A percentile compares a stretch with the other conserved stretches of the same genome.
These are phyloP conservation scores for Gasterosteus nipponicus DNA, from an alignment of 2,113 vertebrate genomes.

Conservation along the genomic window DNA sequence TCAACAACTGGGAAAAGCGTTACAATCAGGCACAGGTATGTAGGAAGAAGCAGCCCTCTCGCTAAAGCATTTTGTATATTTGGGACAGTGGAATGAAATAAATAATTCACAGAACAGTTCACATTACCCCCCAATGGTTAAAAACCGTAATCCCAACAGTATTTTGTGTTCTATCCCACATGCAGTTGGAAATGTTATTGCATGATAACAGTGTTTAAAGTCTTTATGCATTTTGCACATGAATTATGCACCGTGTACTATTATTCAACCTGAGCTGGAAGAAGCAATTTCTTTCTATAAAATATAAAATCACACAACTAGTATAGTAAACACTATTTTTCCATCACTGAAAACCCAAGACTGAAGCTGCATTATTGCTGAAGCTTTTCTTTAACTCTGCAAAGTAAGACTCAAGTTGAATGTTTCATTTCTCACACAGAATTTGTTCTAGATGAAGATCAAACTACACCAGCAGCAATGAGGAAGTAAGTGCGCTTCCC, in stretches of 20 bases:
- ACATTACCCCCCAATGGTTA: slow-evolving; percentile 77
- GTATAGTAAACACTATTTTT: slow-evolving; percentile 48
- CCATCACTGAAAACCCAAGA: slow-evolving; percentile 55
- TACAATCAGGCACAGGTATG: slow-evolving; percentile 67
- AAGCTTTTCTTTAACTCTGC: slow-evolving; percentile 47
- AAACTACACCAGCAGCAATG: slow-evolving; percentile 17
- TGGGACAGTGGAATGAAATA: slow-evolving; percentile 79
- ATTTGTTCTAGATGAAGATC: slow-evolving; percentile 15
- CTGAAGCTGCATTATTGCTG: slow-evolving; percentile 38
- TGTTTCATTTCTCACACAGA: slow-evolving; percentile 31
- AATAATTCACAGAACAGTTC: slow-evolving; percentile 78
- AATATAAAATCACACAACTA: slow-evolving; percentile 63
- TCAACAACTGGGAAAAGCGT: slow-evolving; percentile 73
- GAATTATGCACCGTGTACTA: slow-evolving; percentile 70
- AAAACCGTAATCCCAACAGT: slow-evolving; percentile 78
- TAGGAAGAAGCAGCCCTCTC: slow-evolving; percentile 64
- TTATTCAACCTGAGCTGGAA: slow-evolving; percentile 68
- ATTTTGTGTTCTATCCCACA: slow-evolving; percentile 79
- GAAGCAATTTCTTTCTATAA: slow-evolving; percentile 63
- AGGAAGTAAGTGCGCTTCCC: slow-evolving; percentile 10
- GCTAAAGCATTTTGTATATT: slow-evolving; percentile 71
- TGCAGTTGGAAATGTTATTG: slow-evolving; percentile 77
- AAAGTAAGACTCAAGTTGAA: slow-evolving; percentile 34
- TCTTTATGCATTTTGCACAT: slow-evolving; percentile 82
- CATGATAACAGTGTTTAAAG: slow-evolving; percentile 80